These are phyloP conservation scores for Menura novaehollandiae DNA, from an alignment of 2,113 vertebrate species.

Conservation along the genomic window DNA sequence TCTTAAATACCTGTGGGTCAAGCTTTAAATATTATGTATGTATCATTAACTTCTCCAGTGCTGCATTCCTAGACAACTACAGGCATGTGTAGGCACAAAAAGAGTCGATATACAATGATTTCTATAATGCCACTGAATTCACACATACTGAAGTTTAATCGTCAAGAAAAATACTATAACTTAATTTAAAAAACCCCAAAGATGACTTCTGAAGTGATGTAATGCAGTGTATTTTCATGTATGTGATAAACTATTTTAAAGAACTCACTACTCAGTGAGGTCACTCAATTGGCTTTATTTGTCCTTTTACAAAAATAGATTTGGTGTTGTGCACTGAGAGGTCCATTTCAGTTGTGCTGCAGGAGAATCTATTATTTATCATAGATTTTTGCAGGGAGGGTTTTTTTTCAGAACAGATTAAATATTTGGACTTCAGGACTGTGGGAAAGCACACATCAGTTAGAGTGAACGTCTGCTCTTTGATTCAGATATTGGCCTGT, in stretches of 20 bases:
- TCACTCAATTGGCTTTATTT: not conserved
- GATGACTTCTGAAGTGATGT: not conserved
- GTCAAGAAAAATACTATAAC: not conserved
- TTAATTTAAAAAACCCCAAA: not conserved
- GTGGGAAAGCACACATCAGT: not conserved
- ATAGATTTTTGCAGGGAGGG: not conserved
- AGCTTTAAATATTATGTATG: not conserved
- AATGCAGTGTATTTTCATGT: not conserved
- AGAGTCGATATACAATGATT: not conserved
- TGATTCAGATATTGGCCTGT: not conserved
- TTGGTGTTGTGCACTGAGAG: not conserved
- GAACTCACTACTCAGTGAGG: conserved; percentile 26
- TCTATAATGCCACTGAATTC: not conserved
- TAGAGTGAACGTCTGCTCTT: not conserved
- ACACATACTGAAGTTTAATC: not conserved
- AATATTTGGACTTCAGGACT: not conserved
- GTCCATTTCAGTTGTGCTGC: not conserved
- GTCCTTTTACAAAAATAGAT: conserved; percentile 10
- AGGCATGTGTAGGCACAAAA: not conserved
- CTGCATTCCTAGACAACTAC: not conserved
- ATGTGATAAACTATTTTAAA: conserved; percentile 1
- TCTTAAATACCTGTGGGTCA: not conserved
- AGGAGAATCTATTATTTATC: not conserved
- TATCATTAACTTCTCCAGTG: not conserved
- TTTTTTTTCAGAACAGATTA: not conserved